phyloP scores from a whole-genome alignment of 2,113 vertebrate genomes.

The Prinia subflava region DNA sequence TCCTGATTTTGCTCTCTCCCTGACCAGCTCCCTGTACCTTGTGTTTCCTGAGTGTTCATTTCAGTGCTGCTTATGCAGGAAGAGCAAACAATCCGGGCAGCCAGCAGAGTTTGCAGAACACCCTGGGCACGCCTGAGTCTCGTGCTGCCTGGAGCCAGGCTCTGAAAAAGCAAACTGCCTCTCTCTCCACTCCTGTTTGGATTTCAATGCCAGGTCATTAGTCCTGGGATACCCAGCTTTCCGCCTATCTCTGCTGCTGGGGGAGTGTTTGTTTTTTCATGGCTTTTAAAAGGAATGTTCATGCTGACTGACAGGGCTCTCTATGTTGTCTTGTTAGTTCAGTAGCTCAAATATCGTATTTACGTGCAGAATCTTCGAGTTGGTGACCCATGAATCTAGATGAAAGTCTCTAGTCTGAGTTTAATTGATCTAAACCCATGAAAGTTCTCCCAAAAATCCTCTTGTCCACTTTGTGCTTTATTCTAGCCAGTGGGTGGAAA shows the following conservation, averaged over 20 bases:
- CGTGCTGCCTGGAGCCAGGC: neutral
- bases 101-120: neutral
- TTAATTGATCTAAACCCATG: neutral
- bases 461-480: neutral
- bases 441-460: neutral
- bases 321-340: neutral
- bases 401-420: neutral
- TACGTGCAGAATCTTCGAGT: neutral
- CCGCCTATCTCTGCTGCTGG: fast-evolving
- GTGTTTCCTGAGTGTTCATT: neutral
- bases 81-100: neutral
- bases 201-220: neutral
- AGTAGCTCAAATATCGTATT: neutral
- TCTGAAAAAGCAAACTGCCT: neutral
- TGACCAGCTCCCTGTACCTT: neutral
- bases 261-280: neutral
- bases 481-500: neutral
- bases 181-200: neutral
- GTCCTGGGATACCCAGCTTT: neutral
- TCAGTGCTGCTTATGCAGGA: neutral
- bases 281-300: neutral
- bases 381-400: neutral
- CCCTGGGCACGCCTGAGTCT: neutral
- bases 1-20: neutral
- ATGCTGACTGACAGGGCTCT: neutral